phyloP scores from a whole-genome alignment of 2,113 vertebrate species.

The Eira barbara region DNA sequence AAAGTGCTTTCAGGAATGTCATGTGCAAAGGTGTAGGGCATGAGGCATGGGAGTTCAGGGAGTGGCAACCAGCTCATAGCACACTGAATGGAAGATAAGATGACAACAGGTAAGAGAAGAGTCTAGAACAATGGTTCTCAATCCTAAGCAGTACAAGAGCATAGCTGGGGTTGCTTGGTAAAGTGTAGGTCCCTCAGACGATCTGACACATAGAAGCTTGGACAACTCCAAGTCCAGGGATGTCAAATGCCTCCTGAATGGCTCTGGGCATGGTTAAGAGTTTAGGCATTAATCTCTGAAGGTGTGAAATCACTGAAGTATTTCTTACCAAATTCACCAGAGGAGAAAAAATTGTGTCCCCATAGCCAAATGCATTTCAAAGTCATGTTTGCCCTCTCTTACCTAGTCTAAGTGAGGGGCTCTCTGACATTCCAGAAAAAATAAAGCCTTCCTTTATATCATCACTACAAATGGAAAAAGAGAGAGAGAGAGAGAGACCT shows the following conservation, averaged over 20 bases:
- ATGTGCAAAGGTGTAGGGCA: neutral
- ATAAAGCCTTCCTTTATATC: neutral
- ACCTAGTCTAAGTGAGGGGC: neutral
- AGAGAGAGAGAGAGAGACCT: no score
- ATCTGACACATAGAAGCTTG: neutral
- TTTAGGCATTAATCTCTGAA: neutral
- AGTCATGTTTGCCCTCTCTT: neutral
- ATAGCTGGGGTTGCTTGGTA: neutral
- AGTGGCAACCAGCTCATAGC: neutral
- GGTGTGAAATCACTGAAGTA: neutral
- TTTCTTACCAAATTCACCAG: neutral
- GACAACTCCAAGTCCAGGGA: neutral
- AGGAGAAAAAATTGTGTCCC: neutral
- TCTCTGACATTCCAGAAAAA: slow-evolving; percentile 17
- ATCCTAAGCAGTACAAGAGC: neutral
- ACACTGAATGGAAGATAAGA: neutral
- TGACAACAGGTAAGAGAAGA: neutral
- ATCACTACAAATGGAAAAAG: neutral
- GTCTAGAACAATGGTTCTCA: neutral
- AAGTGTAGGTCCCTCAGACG: neutral
- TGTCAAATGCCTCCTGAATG: neutral
- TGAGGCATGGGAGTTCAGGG: neutral
- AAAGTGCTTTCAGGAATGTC: neutral
- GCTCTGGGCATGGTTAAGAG: neutral
- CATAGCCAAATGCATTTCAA: neutral